These are phyloP conservation scores for Ia io DNA, from an alignment of 2,113 vertebrate species.

Conservation along the genomic window DNA sequence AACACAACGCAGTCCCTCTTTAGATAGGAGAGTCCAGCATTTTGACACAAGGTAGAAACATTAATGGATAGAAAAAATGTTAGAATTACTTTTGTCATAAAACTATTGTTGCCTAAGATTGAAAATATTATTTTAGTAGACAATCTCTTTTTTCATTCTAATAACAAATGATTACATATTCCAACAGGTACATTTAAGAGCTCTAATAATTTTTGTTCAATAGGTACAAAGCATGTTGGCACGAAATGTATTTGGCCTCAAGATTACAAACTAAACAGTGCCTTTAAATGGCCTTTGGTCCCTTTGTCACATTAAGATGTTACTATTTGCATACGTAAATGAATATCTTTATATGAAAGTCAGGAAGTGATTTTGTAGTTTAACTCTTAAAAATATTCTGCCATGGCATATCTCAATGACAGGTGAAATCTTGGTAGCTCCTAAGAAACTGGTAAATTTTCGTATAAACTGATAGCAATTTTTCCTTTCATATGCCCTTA, in stretches of 20 bases:
- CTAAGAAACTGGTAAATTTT: slow-evolving; percentile 57
- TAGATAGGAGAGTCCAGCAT: background rate
- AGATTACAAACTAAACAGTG: background rate
- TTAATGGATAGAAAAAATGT: background rate
- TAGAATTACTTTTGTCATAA: background rate
- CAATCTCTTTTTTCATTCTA: background rate
- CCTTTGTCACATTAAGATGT: slow-evolving; percentile 28
- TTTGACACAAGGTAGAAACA: slow-evolving; percentile 14
- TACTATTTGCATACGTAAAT: slow-evolving; percentile 31
- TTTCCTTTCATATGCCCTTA: slow-evolving; percentile 22
- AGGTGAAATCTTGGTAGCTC: slow-evolving; percentile 38
- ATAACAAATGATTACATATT: background rate
- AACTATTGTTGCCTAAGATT: background rate
- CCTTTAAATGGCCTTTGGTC: background rate
- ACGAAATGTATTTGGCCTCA: background rate
- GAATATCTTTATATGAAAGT: slow-evolving; percentile 44
- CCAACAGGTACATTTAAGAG: background rate
- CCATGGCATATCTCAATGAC: slow-evolving; percentile 40
- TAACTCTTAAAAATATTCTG: slow-evolving; percentile 47
- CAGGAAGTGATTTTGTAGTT: slow-evolving; percentile 46
- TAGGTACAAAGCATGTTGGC: background rate
- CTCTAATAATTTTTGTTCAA: background rate
- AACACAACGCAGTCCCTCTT: background rate
- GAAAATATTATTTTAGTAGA: background rate
- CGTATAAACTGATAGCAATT: slow-evolving; percentile 18